phyloP scores from a whole-genome alignment of 2,113 vertebrate genomes.

The Hystrix brachyura region DNA sequence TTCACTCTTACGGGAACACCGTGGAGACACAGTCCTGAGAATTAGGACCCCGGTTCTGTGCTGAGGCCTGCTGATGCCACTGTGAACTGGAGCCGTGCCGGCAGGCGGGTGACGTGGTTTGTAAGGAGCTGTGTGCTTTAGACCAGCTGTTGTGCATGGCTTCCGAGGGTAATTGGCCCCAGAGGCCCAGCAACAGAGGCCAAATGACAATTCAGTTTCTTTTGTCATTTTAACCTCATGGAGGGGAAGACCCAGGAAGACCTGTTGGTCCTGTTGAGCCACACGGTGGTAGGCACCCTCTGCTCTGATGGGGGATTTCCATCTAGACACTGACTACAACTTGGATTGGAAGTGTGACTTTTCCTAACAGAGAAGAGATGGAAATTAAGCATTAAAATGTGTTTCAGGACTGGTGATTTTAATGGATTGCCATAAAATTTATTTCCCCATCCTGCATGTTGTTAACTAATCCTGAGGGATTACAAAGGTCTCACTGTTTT shows the following conservation, averaged over 20 bases:
- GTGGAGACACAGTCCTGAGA: neutral
- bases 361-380: neutral
- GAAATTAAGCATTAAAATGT: neutral
- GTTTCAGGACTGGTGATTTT: neutral
- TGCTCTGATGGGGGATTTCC: rapidly evolving
- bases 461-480: neutral
- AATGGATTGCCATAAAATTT: neutral
- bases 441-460: neutral
- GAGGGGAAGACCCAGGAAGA: neutral
- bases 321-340: neutral
- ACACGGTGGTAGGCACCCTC: neutral
- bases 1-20: neutral
- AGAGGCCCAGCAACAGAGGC: neutral
- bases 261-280: neutral
- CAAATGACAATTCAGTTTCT: neutral
- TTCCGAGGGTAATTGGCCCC: neutral
- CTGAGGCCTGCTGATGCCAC: rapidly evolving
- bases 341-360: neutral
- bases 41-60: rapidly evolving
- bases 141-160: neutral
- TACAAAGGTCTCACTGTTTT: neutral
- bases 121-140: neutral
- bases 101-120: rapidly evolving
- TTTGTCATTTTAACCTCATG: neutral
- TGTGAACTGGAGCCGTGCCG: rapidly evolving